Evolutionary conservation across 2,797 vertebrate species (phyloP).

Genomic region (Muraenolepis orangiensis): DNA sequence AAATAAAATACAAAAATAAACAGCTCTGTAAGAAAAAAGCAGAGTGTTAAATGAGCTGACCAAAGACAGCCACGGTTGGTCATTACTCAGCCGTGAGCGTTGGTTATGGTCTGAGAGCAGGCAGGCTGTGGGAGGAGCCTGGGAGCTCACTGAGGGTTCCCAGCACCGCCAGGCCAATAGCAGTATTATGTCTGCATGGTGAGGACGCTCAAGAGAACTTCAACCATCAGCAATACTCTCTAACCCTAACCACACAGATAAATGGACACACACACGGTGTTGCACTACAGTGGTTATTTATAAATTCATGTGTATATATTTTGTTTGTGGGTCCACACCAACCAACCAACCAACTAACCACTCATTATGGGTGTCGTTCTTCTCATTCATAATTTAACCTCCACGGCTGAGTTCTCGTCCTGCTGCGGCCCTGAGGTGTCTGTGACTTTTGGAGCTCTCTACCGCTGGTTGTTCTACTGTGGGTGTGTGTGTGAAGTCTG

Average conservation of each 20-base stretch:
- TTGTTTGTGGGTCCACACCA: too few relatives aligned
- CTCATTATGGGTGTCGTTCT: background rate
- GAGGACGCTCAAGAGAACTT: slow-evolving; percentile 32
- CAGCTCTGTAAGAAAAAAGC: slow-evolving; percentile 22
- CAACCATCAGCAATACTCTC: slow-evolving; percentile 46
- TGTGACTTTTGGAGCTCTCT: background rate
- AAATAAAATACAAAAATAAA: background rate
- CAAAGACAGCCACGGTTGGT: slow-evolving; percentile 24
- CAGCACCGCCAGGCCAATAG: background rate
- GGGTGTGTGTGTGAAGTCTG: too few relatives aligned
- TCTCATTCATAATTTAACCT: background rate
- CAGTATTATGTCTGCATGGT: slow-evolving; percentile 23
- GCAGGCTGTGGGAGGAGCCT: background rate
- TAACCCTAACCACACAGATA: slow-evolving; percentile 6
- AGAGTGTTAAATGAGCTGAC: slow-evolving; percentile 38
- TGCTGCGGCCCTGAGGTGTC: background rate
- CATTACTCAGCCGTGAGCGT: slow-evolving; percentile 8
- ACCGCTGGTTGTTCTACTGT: background rate
- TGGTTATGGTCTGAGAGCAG: slow-evolving; percentile 15
- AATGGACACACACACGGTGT: slow-evolving; percentile 17
- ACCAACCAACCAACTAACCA: slow-evolving; percentile 25
- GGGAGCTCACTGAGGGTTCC: background rate
- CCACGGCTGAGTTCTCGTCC: background rate
- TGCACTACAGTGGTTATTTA: too few relatives aligned
- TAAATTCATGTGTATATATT: too few relatives aligned